Conservation (phyloP, 2,113 vertebrate genomes). For the Centropus bengalensis region DNA sequence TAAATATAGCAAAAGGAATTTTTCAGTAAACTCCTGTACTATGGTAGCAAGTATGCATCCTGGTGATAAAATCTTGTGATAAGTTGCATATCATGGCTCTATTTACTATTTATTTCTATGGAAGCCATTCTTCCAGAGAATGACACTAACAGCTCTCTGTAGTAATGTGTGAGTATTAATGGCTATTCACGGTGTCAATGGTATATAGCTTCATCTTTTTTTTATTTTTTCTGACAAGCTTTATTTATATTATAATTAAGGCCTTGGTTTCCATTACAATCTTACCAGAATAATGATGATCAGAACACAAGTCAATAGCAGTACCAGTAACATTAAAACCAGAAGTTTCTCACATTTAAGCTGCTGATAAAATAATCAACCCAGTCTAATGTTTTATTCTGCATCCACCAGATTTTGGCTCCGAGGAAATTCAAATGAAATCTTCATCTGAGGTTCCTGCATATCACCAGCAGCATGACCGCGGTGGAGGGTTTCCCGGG, state of each 20-base stretch:
- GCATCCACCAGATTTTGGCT: background rate
- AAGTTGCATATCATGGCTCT: background rate
- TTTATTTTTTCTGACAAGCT: background rate
- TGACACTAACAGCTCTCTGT: background rate
- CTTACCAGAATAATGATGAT: background rate
- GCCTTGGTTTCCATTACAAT: background rate
- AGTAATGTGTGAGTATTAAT: background rate
- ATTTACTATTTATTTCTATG: background rate
- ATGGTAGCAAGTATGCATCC: background rate
- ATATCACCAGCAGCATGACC: background rate
- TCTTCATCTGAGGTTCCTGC: background rate
- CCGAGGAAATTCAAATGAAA: background rate
- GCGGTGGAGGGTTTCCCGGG: background rate
- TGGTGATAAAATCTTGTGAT: background rate
- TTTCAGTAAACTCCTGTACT: background rate
- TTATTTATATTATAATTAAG: background rate
- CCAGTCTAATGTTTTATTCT: background rate
- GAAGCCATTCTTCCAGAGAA: background rate
- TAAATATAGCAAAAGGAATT: background rate
- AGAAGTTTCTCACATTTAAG: background rate
- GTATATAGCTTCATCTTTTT: background rate
- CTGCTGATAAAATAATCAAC: background rate
- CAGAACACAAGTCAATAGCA: background rate
- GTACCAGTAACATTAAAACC: background rate
- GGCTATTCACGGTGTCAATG: background rate